Evolutionary conservation across 2,797 vertebrate species (phyloP).

Genomic region (Xiphophorus birchmanni): DNA sequence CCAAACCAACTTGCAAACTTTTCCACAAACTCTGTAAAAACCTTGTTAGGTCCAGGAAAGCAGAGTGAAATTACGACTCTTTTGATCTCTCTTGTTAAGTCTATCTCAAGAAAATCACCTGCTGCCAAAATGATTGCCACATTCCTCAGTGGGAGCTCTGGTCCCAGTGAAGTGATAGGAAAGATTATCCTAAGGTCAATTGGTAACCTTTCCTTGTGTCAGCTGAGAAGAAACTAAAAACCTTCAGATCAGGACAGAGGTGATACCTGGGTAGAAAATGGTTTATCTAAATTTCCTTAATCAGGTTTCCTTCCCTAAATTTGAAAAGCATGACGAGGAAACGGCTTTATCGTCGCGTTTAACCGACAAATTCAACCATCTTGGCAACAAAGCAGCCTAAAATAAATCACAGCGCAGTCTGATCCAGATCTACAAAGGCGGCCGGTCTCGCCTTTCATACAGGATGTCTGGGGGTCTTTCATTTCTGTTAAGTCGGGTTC

Average conservation of each 20-base stretch:
- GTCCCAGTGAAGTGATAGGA: conserved; percentile 27
- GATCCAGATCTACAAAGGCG: conserved; percentile 36
- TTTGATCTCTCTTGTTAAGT: conserved; percentile 34
- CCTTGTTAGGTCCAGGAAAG: neutral
- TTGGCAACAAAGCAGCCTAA: conserved; percentile 20
- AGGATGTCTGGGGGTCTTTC: conserved; percentile 27
- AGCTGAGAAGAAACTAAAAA: conserved; percentile 65
- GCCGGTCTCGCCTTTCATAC: conserved; percentile 29
- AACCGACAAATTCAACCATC: neutral
- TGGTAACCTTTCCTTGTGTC: conserved; percentile 67
- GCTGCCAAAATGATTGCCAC: conserved; percentile 38
- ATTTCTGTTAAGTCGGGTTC: conserved; percentile 51
- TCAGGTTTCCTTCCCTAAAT: conserved; percentile 6
- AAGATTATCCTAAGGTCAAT: conserved; percentile 62
- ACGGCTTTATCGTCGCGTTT: neutral
- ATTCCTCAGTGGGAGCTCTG: conserved; percentile 27
- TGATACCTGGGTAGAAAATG: neutral
- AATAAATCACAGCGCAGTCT: conserved; percentile 7
- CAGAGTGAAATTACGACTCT: neutral
- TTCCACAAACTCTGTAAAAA: neutral
- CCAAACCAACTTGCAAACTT: neutral
- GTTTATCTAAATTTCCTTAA: conserved; percentile 29
- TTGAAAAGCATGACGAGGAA: neutral
- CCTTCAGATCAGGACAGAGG: conserved; percentile 41
- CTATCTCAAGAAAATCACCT: conserved; percentile 13